These are phyloP conservation scores for Gymnothorax javanicus DNA, from an alignment of 2,797 vertebrate genomes.

Conservation along the genomic window DNA sequence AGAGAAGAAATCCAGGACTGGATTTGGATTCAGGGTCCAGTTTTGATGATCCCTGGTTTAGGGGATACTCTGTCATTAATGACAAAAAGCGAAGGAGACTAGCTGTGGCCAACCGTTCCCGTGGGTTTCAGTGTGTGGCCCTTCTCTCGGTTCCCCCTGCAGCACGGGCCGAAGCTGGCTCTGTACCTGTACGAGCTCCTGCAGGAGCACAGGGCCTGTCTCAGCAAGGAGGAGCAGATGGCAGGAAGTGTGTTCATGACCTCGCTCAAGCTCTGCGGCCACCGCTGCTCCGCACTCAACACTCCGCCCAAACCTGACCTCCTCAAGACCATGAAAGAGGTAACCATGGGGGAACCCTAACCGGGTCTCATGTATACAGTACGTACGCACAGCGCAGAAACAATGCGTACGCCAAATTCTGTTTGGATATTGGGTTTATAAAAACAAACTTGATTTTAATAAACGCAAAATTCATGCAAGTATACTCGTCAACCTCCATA, in stretches of 20 bases:
- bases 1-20: too few relatives aligned
- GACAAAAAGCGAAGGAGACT: background rate
- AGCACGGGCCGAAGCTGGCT: conserved; percentile 93
- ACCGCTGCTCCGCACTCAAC: conserved; percentile 84
- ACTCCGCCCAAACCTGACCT: conserved; percentile 83
- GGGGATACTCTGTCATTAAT: too few relatives aligned
- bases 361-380: too few relatives aligned
- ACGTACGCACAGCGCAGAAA: too few relatives aligned
- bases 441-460: too few relatives aligned
- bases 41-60: too few relatives aligned
- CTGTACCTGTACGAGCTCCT: conserved; percentile 91
- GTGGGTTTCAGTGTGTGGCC: background rate
- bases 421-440: too few relatives aligned
- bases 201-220: conserved; percentile 80
- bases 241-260: conserved; percentile 81
- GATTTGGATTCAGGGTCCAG: too few relatives aligned
- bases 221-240: conserved; percentile 82
- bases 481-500: too few relatives aligned
- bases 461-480: too few relatives aligned
- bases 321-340: conserved; percentile 87
- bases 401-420: too few relatives aligned
- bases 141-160: background rate
- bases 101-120: background rate
- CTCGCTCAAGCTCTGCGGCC: conserved; percentile 85
- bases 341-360: conserved; percentile 40